Evolutionary conservation across 2,888 invertebrate genomes (phyloP), one percentile per base, ranked within the genome.

Genomic region (Sinodicranocentrus sp.): DNA sequence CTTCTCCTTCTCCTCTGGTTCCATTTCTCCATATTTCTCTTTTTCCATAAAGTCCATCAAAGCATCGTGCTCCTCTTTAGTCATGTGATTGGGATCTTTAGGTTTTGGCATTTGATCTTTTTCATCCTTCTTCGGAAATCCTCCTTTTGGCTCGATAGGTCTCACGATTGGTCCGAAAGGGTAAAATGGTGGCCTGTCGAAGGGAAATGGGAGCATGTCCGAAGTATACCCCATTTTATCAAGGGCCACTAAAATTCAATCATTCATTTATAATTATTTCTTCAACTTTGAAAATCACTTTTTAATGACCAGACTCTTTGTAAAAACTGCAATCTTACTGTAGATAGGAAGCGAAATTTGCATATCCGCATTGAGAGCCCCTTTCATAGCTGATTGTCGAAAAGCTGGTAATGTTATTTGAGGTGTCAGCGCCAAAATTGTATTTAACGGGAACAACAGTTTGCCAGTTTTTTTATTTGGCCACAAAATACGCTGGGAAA

Each of bases 341-440:
- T 87, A 88, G 59, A 88, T 84, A n/a, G 28, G 28, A 87, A 83
- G 85, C 21, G 82, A 54, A 15, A 76, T 70, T 25, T 84, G 82
- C 43, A 88, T 76, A 48, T 88, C 87, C 0, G 87, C 85, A 25
- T 87, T 86, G 13, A 88, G 71, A 10, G 87, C 87, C n/a, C 84
- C 87, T 1, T 79, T 57, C 3, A 33, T 79, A 2, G 84, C 70
- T 26, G 65, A 52, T 21, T 75, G 19, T 19, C 84, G 71, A 59
- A 76, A 80, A 1, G 76, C 82, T 2, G 86, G 86, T 1, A 86
- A 15, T 5, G 78, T 84, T 17, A 86, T 84, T 61, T 86, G 70
- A 0, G 86, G 86, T 6, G 84, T 43, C 10, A 88, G 13, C 2
- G 73, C 73, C 0, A 88, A 26, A 25, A 84, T 44, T 2, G 88